Base-by-base conservation (phyloP, 2,113 vertebrate genomes). In the Poeciliopsis turrubarensis region DNA sequence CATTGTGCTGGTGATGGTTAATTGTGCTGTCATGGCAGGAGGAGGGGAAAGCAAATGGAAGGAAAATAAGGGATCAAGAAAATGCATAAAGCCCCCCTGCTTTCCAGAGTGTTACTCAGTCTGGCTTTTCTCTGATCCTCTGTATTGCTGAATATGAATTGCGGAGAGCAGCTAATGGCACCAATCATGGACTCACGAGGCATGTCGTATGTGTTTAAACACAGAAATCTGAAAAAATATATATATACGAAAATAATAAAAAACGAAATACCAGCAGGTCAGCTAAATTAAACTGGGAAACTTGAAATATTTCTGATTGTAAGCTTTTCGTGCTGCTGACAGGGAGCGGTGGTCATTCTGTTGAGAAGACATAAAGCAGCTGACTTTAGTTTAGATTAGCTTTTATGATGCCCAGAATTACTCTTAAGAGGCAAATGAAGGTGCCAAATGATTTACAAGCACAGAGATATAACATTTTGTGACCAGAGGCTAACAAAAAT, bases 1-100 rank as follows among this genome's bases (percentile, higher is more conserved):
- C 72, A 90, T 94, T 95, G 94, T 93, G 89, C 76, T 82, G 79
- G 87, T 87, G 87, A 92, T 92, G 93, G 92, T 89, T 94, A 95
- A 94, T 95, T 94, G 92, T 75, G 84, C 89, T 90, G 92, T 92
- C 89, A 86, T 90, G 89, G 89, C 87, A 87, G 90, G 90, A 87
- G 90, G 90, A 86, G 87, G 88, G 85, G 87, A 80, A 61, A 66
- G 79, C 82, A 85, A 90, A 89, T 89, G 83, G 78, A 73, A 81
- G 82, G 72, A 77, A 85, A 83, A 83, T 70, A 80, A 84, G 78
- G 89, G 91, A 90, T 91, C 79, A 89, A 81, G 82, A 79, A 86
- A 83, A 78, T 74, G 63, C 73, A 93, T 87, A 91, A 89, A 92
- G 83, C 69, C 80, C 93, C 91, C 91, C 88, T 81, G 87, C 85